These are phyloP conservation scores for Rostratula benghalensis DNA, from an alignment of 2,113 vertebrate genomes.

Conservation along the genomic window DNA sequence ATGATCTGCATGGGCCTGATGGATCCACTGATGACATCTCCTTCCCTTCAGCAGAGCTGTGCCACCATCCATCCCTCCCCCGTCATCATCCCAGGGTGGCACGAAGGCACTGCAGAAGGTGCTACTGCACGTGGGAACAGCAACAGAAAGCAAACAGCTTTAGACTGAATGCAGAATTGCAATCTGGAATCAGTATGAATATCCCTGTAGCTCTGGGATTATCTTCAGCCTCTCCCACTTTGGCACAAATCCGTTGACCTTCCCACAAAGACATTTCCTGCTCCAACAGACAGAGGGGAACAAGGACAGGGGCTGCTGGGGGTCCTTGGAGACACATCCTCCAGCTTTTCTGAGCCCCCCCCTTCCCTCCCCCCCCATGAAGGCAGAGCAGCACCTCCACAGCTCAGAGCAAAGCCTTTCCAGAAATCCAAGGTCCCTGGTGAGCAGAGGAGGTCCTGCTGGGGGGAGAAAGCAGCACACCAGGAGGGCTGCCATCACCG, in stretches of 20 bases:
- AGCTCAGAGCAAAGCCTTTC: neutral
- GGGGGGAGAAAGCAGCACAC: neutral
- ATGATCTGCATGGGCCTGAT: neutral
- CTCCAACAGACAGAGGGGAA: neutral
- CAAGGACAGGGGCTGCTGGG: neutral
- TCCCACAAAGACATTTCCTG: neutral
- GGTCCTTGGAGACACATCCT: neutral
- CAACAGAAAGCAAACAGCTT: neutral
- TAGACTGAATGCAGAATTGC: neutral
- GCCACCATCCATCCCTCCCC: neutral
- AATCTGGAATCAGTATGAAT: neutral
- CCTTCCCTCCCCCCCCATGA: fast-evolving
- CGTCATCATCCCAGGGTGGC: neutral
- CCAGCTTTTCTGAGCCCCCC: neutral
- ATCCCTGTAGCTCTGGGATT: neutral
- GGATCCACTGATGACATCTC: neutral
- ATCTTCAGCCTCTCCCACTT: neutral
- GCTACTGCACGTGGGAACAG: neutral
- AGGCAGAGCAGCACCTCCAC: neutral
- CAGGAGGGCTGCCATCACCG: fast-evolving
- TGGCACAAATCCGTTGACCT: neutral
- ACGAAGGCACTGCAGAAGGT: neutral
- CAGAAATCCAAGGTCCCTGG: neutral
- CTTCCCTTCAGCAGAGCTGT: neutral
- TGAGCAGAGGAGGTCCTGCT: fast-evolving